These are phyloP conservation scores for Paradisaea rubra DNA, from an alignment of 2,113 vertebrate species.

Conservation along the genomic window DNA sequence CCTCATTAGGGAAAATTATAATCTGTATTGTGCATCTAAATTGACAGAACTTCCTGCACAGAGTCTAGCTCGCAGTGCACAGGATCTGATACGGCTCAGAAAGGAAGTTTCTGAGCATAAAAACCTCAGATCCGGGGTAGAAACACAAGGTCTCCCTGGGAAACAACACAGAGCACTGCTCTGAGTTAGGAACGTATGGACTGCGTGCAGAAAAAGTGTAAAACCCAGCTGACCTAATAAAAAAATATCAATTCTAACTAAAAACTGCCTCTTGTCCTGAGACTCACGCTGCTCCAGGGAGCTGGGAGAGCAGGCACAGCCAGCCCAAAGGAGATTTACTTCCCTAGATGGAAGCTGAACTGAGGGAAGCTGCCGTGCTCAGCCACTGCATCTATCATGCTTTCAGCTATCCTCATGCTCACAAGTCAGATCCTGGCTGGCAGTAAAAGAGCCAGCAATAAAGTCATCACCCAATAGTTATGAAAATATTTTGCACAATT, in stretches of 20 bases:
- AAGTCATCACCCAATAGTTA: background rate
- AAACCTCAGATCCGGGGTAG: background rate
- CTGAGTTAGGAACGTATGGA: fast-evolving
- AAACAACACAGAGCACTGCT: background rate
- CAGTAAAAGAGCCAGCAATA: background rate
- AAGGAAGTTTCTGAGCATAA: background rate
- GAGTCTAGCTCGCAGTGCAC: background rate
- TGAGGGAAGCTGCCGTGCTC: background rate
- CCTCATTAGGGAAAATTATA: constrained; percentile 47
- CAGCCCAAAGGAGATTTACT: background rate
- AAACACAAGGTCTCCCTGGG: background rate
- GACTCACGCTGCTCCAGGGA: background rate
- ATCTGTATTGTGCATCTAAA: constrained; percentile 8
- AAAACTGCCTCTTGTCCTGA: background rate
- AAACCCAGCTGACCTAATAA: background rate
- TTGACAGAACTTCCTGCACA: constrained; percentile 26
- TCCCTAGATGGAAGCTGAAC: background rate
- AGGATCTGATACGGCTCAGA: background rate
- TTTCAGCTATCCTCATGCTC: background rate
- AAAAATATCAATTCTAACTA: background rate
- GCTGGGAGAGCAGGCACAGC: background rate
- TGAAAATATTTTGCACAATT: background rate
- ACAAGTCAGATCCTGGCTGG: background rate
- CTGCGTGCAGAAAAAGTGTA: background rate
- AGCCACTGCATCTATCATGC: background rate